Evolutionary conservation across 35 echinoderm and acorn worm species (phyloP).

Genomic region (Heliocidaris tuberculata): DNA sequence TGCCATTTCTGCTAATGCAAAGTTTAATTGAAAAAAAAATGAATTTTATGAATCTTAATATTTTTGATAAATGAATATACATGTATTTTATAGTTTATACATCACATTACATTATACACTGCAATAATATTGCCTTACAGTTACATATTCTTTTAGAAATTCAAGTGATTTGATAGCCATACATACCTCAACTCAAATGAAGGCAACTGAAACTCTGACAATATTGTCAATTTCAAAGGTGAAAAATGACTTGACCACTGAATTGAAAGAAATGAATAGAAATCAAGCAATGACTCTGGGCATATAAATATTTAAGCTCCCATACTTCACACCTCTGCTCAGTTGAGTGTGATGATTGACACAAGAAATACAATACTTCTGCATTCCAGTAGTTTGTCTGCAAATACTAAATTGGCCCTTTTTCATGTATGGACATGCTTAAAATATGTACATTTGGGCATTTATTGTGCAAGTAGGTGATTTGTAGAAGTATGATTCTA

Average conservation of each 20-base stretch:
- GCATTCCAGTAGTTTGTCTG: not conserved
- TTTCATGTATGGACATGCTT: not conserved
- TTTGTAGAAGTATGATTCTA: not conserved
- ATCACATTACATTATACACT: no score
- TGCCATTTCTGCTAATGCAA: no score
- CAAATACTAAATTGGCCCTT: not conserved
- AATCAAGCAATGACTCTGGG: conserved; percentile 8
- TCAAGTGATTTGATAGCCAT: no score
- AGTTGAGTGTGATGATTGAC: not conserved
- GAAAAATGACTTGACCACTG: not conserved
- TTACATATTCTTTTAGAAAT: no score
- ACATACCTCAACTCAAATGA: no score
- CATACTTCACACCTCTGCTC: not conserved
- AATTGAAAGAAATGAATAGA: not conserved
- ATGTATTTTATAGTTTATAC: no score
- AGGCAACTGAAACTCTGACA: not conserved
- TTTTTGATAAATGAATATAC: no score
- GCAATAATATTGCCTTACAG: no score
- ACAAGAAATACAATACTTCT: not conserved
- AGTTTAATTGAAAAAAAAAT: no score
- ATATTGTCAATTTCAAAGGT: not conserved
- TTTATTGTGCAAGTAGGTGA: not conserved
- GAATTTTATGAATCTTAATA: no score
- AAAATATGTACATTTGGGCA: not conserved
- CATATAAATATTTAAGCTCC: conserved; percentile 13